Base-by-base conservation (phyloP, 2,113 vertebrate species). In the Paralichthys olivaceus region DNA sequence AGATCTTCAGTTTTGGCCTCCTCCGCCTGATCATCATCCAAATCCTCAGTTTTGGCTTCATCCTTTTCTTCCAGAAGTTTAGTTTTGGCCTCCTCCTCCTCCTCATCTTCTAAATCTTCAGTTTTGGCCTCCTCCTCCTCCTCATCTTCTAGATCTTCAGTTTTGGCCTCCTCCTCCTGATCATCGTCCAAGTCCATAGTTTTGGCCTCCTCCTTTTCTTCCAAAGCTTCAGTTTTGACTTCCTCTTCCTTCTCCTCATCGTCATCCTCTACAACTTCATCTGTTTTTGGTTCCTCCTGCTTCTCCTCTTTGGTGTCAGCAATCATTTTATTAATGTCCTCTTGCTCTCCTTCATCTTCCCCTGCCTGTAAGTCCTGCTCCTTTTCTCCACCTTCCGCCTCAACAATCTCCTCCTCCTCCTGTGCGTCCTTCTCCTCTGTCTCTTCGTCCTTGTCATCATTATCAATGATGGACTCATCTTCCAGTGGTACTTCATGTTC, bases 401-500 rank as follows among this genome's bases (percentile, higher is more conserved):
- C 78, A 14, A 60, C 75, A 19, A 69, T 68, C 17, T 72, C 56
- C 5, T 75, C 47, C 25, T 65, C 75, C 25, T 65, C 60, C 29
- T 43, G 57, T 29, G 57, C 47, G 1, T 71, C 57, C 14, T 65
- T 72, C 20, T 65, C 55, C 29, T 43, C 34, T 67, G 68, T 28
- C 22, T 70, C 29, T 0, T 64, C 69, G 7, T 75, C 61, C 7
- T 20, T 25, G n/a, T 17, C 12, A 19, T 65, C 78, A 49, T 57
- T 51, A 47, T 72, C 63, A 14, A 58, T 13, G 64, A 29, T 29
- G 51, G 15, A 29, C 4, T 89, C 74, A 1, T 81, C 71, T 19
- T 63, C 57, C 49, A 51, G 17, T 29, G 62, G 67, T 53, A 72
- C 23, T 73, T 87, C 65, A 32, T 60, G 57, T 67, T 81, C 54